phyloP scores from a whole-genome alignment of 2,888 invertebrate species.

The Smittia sp. region DNA sequence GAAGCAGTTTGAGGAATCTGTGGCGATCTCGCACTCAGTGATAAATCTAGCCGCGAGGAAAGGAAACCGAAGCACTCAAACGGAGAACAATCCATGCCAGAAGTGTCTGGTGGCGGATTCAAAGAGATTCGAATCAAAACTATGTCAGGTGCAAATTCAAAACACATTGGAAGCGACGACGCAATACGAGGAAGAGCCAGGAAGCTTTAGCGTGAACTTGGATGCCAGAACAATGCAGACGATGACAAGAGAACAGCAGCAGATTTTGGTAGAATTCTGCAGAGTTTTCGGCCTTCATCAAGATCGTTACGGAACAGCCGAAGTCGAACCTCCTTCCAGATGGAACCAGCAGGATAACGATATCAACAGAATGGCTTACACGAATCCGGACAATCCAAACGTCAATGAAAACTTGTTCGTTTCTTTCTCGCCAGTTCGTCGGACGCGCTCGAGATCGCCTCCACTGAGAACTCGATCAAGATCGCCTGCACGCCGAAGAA shows the following conservation, averaged over 20 bases:
- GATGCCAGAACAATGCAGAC: neutral
- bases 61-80: neutral
- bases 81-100: neutral
- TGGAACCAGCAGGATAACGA: too few relatives aligned
- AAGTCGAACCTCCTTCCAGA: too few relatives aligned
- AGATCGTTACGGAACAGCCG: neutral
- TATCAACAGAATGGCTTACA: neutral
- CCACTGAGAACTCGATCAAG: neutral
- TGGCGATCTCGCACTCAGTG: neutral
- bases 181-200: neutral
- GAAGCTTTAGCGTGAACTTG: neutral
- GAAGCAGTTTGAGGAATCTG: neutral
- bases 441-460: neutral
- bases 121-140: too few relatives aligned
- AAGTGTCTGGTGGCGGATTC: neutral
- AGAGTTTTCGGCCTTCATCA: neutral
- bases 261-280: neutral
- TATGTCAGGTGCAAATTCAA: too few relatives aligned
- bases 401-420: neutral
- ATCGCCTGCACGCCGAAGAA: neutral
- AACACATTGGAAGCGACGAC: neutral
- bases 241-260: neutral
- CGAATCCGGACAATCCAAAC: slow-evolving; percentile 31
- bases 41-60: neutral
- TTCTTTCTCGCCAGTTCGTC: neutral